Percentiles rank a stretch among this genome's conserved stretches.
Conservation (phyloP, 2,797 vertebrate genomes). For the Crax fasciolata region DNA sequence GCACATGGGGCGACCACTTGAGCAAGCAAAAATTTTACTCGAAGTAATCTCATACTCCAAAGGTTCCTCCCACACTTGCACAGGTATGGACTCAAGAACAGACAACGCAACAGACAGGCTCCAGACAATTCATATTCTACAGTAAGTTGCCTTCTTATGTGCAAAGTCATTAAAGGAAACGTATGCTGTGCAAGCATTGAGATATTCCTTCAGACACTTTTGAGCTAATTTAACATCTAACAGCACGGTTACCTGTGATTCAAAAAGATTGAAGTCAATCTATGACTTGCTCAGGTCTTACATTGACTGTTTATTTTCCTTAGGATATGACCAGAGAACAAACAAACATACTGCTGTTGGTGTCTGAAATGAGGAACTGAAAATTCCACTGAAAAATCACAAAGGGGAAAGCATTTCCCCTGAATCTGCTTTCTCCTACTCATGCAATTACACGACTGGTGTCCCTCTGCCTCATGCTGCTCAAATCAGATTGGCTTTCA, state of each 20-base stretch:
- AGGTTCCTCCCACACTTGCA: background rate
- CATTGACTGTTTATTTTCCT: background rate
- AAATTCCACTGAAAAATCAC: background rate
- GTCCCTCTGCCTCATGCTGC: background rate
- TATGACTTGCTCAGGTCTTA: background rate
- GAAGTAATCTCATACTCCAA: background rate
- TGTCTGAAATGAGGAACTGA: background rate
- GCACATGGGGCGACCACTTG: fast-evolving
- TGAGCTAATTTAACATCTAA: background rate
- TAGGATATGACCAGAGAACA: background rate
- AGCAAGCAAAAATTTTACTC: background rate
- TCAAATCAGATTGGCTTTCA: background rate
- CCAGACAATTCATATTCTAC: background rate
- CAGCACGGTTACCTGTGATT: background rate
- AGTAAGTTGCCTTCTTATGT: background rate
- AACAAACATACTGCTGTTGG: background rate
- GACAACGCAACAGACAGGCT: background rate
- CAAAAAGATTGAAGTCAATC: background rate
- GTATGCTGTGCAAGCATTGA: background rate
- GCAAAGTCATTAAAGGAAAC: background rate
- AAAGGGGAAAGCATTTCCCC: background rate
- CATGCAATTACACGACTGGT: background rate
- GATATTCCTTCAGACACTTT: background rate
- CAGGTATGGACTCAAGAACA: background rate
- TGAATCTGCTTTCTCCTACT: background rate